These are phyloP conservation scores for Hemaris fuciformis DNA, from an alignment of 2,888 invertebrate species.

Conservation along the genomic window DNA sequence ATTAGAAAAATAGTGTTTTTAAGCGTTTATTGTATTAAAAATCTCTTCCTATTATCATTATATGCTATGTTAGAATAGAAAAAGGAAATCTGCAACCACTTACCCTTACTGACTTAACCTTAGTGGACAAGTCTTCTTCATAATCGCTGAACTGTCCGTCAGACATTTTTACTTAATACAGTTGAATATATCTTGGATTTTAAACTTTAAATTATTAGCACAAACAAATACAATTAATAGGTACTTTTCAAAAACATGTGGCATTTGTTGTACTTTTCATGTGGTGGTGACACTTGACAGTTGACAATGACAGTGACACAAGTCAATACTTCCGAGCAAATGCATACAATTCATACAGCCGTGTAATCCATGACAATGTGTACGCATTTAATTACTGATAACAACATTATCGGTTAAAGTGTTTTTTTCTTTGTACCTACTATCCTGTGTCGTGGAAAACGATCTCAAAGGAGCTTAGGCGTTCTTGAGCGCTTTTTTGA, in stretches of 20 bases:
- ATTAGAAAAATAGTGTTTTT: too few relatives aligned
- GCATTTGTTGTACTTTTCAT: not conserved
- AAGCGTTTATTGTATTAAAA: too few relatives aligned
- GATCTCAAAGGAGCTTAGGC: too few relatives aligned
- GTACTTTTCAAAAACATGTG: not conserved
- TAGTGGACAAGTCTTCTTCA: slow-evolving; percentile 60
- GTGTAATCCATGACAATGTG: not conserved
- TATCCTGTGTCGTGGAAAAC: too few relatives aligned
- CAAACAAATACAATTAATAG: not conserved
- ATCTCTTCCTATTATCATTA: too few relatives aligned
- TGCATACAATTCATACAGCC: not conserved
- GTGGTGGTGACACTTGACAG: not conserved
- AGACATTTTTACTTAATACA: not conserved
- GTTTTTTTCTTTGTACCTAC: not conserved
- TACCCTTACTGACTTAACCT: slow-evolving; percentile 70
- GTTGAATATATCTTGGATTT: not conserved
- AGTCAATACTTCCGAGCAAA: not conserved
- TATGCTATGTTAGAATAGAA: too few relatives aligned
- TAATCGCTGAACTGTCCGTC: slow-evolving; percentile 71
- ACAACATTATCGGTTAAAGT: not conserved
- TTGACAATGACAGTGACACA: not conserved
- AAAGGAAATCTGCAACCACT: slow-evolving; percentile 29
- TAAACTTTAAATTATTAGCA: not conserved
- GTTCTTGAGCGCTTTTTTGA: too few relatives aligned
- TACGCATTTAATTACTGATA: not conserved